Evolutionary conservation across 2,888 invertebrate species (phyloP), one percentile per base, ranked within the genome.

Genomic region (Zygothrica quintamaculata): DNA sequence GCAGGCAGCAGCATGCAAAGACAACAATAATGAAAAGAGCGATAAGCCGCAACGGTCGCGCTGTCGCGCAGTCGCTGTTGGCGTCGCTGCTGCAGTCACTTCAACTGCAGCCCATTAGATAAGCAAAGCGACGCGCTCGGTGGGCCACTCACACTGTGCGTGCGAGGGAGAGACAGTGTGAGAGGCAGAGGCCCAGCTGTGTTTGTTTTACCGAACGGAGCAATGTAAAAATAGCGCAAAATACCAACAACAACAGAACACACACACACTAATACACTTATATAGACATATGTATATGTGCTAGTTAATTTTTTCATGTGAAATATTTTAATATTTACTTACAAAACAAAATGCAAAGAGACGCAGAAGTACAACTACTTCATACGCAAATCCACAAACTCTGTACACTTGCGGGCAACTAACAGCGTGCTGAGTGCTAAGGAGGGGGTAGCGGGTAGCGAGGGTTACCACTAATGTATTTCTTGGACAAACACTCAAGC

Each of bases 281-380:
- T n/a, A 6, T 13, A 9, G 26, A 31, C 12, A 42, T 16, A 12
- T n/a, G n/a, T 26, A 16, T 26, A 29, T n/a, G 25, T 1, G 7
- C 11, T 42, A 55, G 64, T 61, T 60, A 64, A 65, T 68, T 51
- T n/a, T 60, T 84, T 77, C 75, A 77, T 80, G 80, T 77, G 84
- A 80, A 77, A 75, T 75, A 59, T 80, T 75, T 78, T 67, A 62
- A 74, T 78, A 79, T 79, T 79, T 80, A 61, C 79, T 76, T 55
- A 67, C 74, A 76, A 57, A 75, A 75, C 75, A 65, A 56, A 68
- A 58, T 31, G 56, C 37, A 42, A 51, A 43, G 50, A 51, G 52
- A 22, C 25, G 31, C 11, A 55, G 26, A 57, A 42, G 13, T 34
- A 64, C 36, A 37, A 57, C 51, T 43, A 60, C 39, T 50, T 46